A percentile compares a stretch with the other conserved stretches of the same genome.
These are phyloP conservation scores for Agonopterix heracliana DNA, from an alignment of 2,888 invertebrate species.

Conservation along the genomic window DNA sequence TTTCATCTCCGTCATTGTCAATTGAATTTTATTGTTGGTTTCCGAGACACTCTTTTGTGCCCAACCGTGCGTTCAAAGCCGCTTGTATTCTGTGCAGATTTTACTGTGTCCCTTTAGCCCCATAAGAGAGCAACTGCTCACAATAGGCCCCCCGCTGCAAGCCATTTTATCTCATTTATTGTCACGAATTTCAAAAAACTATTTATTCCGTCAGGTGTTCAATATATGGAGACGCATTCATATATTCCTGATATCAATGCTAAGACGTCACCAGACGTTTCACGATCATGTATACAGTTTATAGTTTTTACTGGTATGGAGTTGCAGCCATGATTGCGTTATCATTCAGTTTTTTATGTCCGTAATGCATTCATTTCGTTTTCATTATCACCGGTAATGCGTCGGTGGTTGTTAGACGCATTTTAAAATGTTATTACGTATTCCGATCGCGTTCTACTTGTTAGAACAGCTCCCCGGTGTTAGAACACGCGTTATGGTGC, in stretches of 20 bases:
- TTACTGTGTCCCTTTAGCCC: slow-evolving; percentile 32
- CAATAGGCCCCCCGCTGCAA: slow-evolving; percentile 63
- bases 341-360: slow-evolving; percentile 20
- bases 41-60: slow-evolving; percentile 71
- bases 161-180: slow-evolving; percentile 64
- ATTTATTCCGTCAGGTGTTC: slow-evolving; percentile 58
- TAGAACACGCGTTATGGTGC: slow-evolving; percentile 40
- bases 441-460: slow-evolving; percentile 51
- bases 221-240: slow-evolving; percentile 47
- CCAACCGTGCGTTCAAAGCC: slow-evolving; percentile 70
- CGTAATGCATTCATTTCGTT: slow-evolving; percentile 43
- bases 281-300: background rate
- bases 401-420: slow-evolving; percentile 39
- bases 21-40: slow-evolving; percentile 75
- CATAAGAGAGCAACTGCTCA: slow-evolving; percentile 58
- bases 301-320: slow-evolving; percentile 8
- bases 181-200: slow-evolving; percentile 41
- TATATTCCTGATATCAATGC: slow-evolving; percentile 30
- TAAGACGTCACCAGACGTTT: slow-evolving; percentile 1
- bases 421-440: slow-evolving; percentile 48
- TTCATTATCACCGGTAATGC: slow-evolving; percentile 47
- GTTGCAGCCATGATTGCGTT: slow-evolving; percentile 15
- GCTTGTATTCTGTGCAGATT: slow-evolving; percentile 50
- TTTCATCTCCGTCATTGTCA: slow-evolving; percentile 58
- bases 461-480: slow-evolving; percentile 54